Evolutionary conservation across 2,888 invertebrate genomes (phyloP), one percentile per base, ranked within the genome.

Genomic region (Lepidocyrtoides sp.): DNA sequence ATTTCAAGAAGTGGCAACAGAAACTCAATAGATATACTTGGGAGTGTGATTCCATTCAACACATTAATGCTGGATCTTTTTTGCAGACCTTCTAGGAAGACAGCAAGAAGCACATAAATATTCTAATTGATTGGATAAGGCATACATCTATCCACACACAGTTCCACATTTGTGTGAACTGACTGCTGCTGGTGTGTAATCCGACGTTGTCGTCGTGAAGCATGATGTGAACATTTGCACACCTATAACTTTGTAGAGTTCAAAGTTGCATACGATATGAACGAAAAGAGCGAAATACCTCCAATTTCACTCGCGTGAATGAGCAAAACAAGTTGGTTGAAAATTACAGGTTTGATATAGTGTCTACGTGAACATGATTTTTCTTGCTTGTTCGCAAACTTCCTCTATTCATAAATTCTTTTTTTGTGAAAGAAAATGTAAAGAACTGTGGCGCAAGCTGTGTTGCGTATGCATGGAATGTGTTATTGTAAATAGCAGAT

Each of bases 41-140:
- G n/a, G n/a, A n/a, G n/a, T n/a, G n/a, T n/a, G n/a, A n/a, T n/a
- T n/a, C n/a, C n/a, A n/a, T n/a, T n/a, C n/a, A n/a, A 75, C 20
- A 23, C 75, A 20, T 51, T 14, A 26, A n/a, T n/a, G n/a, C 51
- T 48, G 48, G 51, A 48, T 51, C 20, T 32, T 66, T 66, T 66
- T 66, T 23, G 77, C 26, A 36, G 29, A 23, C 29, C 51, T 26
- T 57, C 32, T 81, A 57, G 57, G 57, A 81, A 57, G 36, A 81
- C 36, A 57, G 32, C 17, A 48, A 41, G 72, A 26, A 57, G 10
- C 79, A n/a, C 57, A 57, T 81, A 57, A 60, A 63, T 83, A 63
- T 66, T 66, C 23, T 41, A 66, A 66, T 83, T 83, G 82, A 83
- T 83, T 63, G 41, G 82, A 54, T 79, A 32, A 75, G 29, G 41